Base-by-base conservation (phyloP, 1,140 invertebrate species). In the Tetramorium parvispinum region DNA sequence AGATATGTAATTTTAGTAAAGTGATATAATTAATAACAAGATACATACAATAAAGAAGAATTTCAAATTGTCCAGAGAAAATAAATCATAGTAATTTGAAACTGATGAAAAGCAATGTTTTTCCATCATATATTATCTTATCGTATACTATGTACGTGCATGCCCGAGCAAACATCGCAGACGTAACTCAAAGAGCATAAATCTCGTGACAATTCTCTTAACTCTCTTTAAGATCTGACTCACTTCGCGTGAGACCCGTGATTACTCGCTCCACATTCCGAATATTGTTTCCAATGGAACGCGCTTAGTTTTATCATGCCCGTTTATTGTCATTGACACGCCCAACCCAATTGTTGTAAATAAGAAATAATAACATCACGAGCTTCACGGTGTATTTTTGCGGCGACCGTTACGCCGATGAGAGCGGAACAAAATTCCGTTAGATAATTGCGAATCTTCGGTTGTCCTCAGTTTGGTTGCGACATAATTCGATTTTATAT, bases 391-490 rank as follows among this genome's bases (percentile, higher is more conserved):
- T 1, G 13, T 21, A 16, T 83, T 85, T 88, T 88, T 89, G 13
- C 79, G 43, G 18, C 11, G 24, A 51, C 13, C 18, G 61, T n/a
- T 18, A n/a, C 70, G 32, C 32, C 75, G 70, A 89, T 83, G 77
- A 68, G 43, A 81, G 32, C 51, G 55, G 7, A 89, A 89, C 82
- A 55, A 89, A 86, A 87, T 89, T 89, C 86, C 77, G 55, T 83
- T n/a, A 71, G n/a, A 75, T 89, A 89, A 89, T 89, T 89, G 85
- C 71, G 40, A 87, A 86, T 89, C 85, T 83, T 89, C 87, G 85
- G 63, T 66, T 43, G 8, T 55, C 24, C 76, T 59, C 71, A n/a
- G 71, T 86, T 89, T 66, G 49, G 18, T 8, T 40, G 32, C n/a
- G 46, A 27, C 55, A 53, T 88, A 78, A 89, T 77, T 86, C 55